These are phyloP conservation scores for Leucania comma DNA, from an alignment of 2,888 invertebrate species.

Conservation along the genomic window DNA sequence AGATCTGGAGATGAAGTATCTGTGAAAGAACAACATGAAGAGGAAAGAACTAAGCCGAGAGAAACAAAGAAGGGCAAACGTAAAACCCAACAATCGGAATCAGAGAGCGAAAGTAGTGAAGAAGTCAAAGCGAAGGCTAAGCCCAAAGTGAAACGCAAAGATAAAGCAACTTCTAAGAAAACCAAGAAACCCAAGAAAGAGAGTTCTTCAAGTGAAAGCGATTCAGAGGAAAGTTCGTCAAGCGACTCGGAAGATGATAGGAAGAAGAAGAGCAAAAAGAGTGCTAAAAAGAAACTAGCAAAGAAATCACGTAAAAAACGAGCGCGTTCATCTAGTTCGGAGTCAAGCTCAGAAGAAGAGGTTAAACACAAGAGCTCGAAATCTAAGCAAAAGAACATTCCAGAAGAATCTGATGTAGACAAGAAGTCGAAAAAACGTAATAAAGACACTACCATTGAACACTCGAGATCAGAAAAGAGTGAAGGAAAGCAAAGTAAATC, in stretches of 20 bases:
- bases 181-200: constrained; percentile 87
- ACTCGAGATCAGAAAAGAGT: constrained; percentile 80
- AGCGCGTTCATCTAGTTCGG: constrained; percentile 87
- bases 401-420: constrained; percentile 86
- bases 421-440: constrained; percentile 84
- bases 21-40: constrained; percentile 87
- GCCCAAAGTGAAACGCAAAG: constrained; percentile 87
- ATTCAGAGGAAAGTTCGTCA: constrained; percentile 88
- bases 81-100: constrained; percentile 88
- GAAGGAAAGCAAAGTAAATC: constrained; percentile 80
- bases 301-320: constrained; percentile 88
- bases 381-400: constrained; percentile 87
- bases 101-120: constrained; percentile 87
- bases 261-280: constrained; percentile 88
- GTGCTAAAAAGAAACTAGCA: constrained; percentile 84
- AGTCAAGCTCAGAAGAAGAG: constrained; percentile 89
- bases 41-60: constrained; percentile 73
- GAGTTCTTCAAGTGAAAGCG: constrained; percentile 88
- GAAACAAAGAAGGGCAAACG: constrained; percentile 86
- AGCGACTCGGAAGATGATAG: constrained; percentile 89
- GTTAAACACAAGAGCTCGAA: constrained; percentile 86
- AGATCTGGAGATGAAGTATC: constrained; percentile 85
- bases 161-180: constrained; percentile 91
- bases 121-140: constrained; percentile 86
- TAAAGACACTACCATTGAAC: constrained; percentile 83